Conservation (phyloP, 2,113 vertebrate species). For the Carettochelys insculpta region DNA sequence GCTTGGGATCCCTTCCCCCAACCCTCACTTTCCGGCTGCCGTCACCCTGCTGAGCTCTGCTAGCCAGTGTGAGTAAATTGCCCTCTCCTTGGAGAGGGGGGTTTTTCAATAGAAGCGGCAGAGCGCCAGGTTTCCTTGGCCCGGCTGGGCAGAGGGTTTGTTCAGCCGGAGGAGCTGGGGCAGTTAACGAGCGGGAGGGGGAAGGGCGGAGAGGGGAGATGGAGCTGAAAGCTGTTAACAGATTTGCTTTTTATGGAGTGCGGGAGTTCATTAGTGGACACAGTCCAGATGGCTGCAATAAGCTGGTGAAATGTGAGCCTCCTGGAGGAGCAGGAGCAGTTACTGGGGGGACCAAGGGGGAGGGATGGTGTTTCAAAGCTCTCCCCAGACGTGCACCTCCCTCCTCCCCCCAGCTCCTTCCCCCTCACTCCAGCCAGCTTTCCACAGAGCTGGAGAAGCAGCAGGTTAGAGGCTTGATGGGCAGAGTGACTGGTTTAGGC, state of each 20-base stretch:
- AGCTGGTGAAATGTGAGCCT: constrained; percentile 73
- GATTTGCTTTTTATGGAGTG: constrained; percentile 78
- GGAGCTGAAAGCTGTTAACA: constrained; percentile 70
- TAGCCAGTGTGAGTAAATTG: rapidly evolving
- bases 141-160: constrained; percentile 18
- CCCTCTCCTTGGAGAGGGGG: not conserved
- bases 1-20: not conserved
- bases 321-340: constrained; percentile 39
- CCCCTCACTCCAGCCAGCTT: not conserved
- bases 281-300: constrained; percentile 77
- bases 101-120: constrained; percentile 51
- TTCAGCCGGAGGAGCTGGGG: not conserved
- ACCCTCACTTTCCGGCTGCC: not conserved
- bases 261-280: constrained; percentile 77
- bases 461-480: not conserved
- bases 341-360: constrained; percentile 16
- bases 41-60: not conserved
- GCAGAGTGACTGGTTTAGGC: not conserved
- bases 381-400: constrained; percentile 67
- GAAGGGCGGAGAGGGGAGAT: constrained; percentile 32
- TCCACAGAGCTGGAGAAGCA: not conserved
- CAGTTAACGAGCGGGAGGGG: constrained; percentile 44
- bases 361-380: constrained; percentile 65
- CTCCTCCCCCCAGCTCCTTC: constrained; percentile 25
- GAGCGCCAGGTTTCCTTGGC: constrained; percentile 44